These are phyloP conservation scores for Cichlasoma orientale DNA, from an alignment of 2,797 vertebrate species.

Conservation along the genomic window DNA sequence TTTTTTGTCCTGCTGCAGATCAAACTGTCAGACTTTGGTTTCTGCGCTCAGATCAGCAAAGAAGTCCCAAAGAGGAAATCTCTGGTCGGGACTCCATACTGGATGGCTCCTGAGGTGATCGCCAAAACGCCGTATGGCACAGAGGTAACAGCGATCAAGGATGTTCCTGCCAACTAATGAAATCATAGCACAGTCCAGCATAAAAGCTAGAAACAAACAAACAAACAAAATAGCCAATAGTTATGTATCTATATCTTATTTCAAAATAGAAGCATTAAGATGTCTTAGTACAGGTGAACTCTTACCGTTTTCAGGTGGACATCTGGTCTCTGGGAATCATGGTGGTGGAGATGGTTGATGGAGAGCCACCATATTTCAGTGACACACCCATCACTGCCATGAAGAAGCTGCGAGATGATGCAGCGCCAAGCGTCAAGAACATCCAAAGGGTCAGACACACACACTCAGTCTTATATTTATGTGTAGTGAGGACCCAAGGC, in stretches of 20 bases:
- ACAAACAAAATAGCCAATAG: neutral
- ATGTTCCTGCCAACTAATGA: neutral
- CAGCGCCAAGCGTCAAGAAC: conserved; percentile 86
- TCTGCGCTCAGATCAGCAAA: conserved; percentile 97
- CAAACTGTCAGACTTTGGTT: conserved; percentile 97
- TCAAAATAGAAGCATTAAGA: neutral
- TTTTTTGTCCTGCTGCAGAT: conserved; percentile 76
- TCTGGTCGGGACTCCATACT: conserved; percentile 92
- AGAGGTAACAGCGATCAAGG: conserved; percentile 79
- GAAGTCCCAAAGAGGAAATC: conserved; percentile 95
- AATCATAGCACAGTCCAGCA: neutral
- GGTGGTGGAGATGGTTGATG: conserved; percentile 98
- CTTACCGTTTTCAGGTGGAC: conserved; percentile 83
- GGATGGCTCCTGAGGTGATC: conserved; percentile 95
- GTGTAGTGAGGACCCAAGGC: neutral
- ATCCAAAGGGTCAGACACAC: conserved; percentile 83
- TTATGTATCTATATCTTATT: neutral
- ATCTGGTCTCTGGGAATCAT: conserved; percentile 97
- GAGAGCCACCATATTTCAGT: conserved; percentile 94
- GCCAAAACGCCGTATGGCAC: conserved; percentile 89
- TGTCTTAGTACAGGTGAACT: neutral
- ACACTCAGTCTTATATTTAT: neutral
- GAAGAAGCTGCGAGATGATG: conserved; percentile 91
- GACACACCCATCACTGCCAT: conserved; percentile 93
- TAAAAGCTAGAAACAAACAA: neutral